These are phyloP conservation scores for Agelastica alni DNA, from an alignment of 2,888 invertebrate genomes.

Conservation along the genomic window DNA sequence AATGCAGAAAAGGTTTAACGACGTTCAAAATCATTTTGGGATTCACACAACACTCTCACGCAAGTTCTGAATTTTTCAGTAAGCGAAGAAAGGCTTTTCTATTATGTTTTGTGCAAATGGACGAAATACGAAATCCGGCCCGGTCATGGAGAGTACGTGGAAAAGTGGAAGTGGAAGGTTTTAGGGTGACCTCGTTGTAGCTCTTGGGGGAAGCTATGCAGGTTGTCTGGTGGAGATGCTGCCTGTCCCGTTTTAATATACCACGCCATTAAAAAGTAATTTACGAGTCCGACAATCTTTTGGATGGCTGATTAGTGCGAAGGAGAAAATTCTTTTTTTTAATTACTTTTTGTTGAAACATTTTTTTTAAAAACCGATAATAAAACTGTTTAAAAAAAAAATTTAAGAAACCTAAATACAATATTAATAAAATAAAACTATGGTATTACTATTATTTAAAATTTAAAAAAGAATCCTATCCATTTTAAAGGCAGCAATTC, in stretches of 20 bases:
- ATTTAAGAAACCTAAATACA: no score
- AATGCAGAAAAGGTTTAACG: not conserved
- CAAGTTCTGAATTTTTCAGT: conserved; percentile 22
- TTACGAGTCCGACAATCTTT: no score
- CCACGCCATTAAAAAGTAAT: not conserved
- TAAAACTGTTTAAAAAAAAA: no score
- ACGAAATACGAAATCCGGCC: conserved; percentile 8
- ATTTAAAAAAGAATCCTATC: no score
- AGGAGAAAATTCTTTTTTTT: no score
- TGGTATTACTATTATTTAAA: no score
- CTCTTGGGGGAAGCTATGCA: not conserved
- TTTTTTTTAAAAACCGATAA: no score
- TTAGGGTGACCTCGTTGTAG: conserved; percentile 14
- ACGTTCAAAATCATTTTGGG: not conserved
- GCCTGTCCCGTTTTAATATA: not conserved
- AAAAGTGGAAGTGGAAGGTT: conserved; percentile 8
- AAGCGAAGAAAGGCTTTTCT: conserved; percentile 18
- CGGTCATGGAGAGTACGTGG: conserved; percentile 4
- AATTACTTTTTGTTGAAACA: no score
- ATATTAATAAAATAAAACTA: no score
- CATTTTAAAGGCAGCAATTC: no score
- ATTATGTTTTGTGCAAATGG: conserved; percentile 17
- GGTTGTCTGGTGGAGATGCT: not conserved
- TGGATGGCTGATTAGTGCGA: no score
- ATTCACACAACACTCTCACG: conserved; percentile 19